phyloP scores from a whole-genome alignment of 1,140 invertebrate species.

The Vollenhovia emeryi region DNA sequence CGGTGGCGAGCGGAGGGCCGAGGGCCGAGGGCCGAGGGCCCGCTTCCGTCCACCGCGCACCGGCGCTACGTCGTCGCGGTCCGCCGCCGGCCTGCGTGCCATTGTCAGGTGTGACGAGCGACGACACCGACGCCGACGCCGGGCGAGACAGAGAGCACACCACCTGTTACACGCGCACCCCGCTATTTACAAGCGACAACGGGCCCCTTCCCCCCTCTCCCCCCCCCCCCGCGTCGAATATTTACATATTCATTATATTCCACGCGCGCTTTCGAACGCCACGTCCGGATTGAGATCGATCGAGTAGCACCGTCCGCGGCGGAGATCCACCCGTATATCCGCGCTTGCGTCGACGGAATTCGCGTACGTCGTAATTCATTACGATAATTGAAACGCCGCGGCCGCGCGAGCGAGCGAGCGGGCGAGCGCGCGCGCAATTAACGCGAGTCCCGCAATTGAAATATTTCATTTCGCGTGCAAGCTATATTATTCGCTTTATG shows the following conservation, averaged over 20 bases:
- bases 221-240: too few species aligned
- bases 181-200: constrained; percentile 49
- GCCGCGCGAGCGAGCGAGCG: neutral
- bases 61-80: constrained; percentile 1
- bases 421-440: constrained; percentile 40
- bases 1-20: neutral
- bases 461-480: constrained; percentile 50
- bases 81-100: neutral
- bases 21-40: neutral
- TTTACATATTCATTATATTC: constrained; percentile 58
- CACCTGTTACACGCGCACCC: constrained; percentile 47
- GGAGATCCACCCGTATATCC: constrained; percentile 4
- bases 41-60: neutral
- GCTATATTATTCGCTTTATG: constrained; percentile 57
- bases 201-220: too few species aligned
- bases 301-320: neutral
- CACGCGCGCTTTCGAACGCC: neutral
- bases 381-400: constrained; percentile 41
- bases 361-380: constrained; percentile 38
- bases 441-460: constrained; percentile 54
- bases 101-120: constrained; percentile 33
- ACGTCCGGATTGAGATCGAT: constrained; percentile 26
- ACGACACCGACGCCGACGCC: constrained; percentile 4
- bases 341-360: constrained; percentile 13
- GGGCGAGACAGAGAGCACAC: constrained; percentile 40